Percentiles rank a stretch among this genome's conserved stretches.
phyloP scores from a whole-genome alignment of 2,113 vertebrate species.

The Pluvianellus socialis region DNA sequence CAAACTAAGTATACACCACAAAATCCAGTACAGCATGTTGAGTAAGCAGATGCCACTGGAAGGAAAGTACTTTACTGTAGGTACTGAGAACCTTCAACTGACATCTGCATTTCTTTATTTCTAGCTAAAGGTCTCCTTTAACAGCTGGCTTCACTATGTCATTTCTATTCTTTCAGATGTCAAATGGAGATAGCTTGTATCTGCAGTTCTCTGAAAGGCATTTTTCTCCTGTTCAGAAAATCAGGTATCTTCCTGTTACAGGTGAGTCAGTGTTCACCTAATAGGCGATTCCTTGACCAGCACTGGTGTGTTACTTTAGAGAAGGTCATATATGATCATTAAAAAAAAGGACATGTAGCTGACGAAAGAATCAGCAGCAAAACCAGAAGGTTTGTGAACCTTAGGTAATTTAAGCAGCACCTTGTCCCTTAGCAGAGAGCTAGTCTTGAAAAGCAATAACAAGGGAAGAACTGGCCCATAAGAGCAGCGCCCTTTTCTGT shows the following conservation, averaged over 20 bases:
- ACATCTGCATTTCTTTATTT: neutral
- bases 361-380: neutral
- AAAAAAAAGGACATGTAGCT: slow-evolving; percentile 1
- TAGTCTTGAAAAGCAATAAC: neutral
- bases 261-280: slow-evolving; percentile 60
- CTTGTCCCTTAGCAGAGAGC: neutral
- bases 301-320: slow-evolving; percentile 30
- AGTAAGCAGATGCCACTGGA: slow-evolving; percentile 47
- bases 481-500: neutral
- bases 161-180: slow-evolving; percentile 70
- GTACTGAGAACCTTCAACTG: neutral
- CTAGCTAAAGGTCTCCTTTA: slow-evolving; percentile 53
- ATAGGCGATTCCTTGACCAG: slow-evolving; percentile 50
- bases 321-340: slow-evolving; percentile 42
- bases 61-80: neutral
- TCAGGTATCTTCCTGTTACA: slow-evolving; percentile 75
- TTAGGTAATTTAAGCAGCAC: neutral
- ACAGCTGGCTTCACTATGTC: slow-evolving; percentile 50
- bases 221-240: slow-evolving; percentile 67
- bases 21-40: neutral
- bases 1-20: neutral
- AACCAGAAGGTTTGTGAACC: neutral
- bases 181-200: slow-evolving; percentile 62
- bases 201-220: slow-evolving; percentile 29
- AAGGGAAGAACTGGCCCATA: neutral